Conservation (phyloP, 2,888 invertebrate genomes). For the Rhogogaster chlorosoma region DNA sequence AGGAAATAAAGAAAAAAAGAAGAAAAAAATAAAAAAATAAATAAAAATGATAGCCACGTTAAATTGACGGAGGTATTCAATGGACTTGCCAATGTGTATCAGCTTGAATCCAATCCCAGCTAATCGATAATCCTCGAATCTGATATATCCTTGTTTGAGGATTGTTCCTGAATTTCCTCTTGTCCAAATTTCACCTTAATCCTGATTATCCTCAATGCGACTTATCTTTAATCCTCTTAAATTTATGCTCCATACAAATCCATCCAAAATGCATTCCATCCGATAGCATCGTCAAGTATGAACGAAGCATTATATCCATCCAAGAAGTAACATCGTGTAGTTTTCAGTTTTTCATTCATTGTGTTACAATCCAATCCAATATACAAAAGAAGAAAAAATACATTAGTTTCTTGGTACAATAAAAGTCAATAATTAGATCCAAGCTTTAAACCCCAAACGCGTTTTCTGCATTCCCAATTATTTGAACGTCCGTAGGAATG, state of each 20-base stretch:
- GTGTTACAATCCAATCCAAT: constrained; percentile 78
- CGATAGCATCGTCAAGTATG: constrained; percentile 49
- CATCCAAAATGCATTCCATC: constrained; percentile 51
- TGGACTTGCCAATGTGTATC: constrained; percentile 68
- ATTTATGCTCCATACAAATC: constrained; percentile 52
- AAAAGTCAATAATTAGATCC: constrained; percentile 42
- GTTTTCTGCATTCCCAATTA: constrained; percentile 60
- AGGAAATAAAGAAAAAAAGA: background rate
- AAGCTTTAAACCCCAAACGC: constrained; percentile 59
- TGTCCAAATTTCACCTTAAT: constrained; percentile 54
- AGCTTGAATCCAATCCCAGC: constrained; percentile 64
- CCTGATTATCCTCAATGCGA: constrained; percentile 47
- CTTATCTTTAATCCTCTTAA: constrained; percentile 48
- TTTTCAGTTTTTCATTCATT: constrained; percentile 78
- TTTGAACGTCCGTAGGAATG: constrained; percentile 25
- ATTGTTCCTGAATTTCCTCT: constrained; percentile 71
- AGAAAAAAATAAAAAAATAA: background rate
- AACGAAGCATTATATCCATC: constrained; percentile 72
- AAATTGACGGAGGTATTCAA: constrained; percentile 54
- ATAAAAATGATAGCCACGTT: constrained; percentile 9
- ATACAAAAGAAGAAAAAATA: constrained; percentile 78
- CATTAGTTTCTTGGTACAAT: constrained; percentile 71
- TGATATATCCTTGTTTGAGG: constrained; percentile 62
- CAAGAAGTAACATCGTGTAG: constrained; percentile 77
- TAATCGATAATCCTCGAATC: constrained; percentile 67